Evolutionary conservation across 2,888 invertebrate genomes (phyloP), one percentile per base, ranked within the genome.

Genomic region (Protonemura montana): DNA sequence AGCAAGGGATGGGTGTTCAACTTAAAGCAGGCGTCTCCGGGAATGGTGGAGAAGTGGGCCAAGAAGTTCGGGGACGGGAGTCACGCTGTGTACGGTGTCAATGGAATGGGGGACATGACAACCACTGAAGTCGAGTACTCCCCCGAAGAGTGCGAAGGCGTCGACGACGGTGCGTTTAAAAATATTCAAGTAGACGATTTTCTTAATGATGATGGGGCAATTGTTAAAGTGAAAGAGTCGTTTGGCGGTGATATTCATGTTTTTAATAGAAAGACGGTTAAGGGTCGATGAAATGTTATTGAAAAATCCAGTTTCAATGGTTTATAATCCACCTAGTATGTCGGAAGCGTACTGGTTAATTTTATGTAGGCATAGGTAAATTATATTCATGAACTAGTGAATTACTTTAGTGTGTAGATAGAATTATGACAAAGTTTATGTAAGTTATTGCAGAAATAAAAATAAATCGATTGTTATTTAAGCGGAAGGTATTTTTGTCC

Each of bases 1-100:
- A 87, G 87, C 87, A 21, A 90, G 16, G 91, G 91, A n/a, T 88
- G 84, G 84, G 76, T 84, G 0, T 76, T 76, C 76, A 59, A 76
- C 27, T 3, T 42, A 76, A 84, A 76, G n/a, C 59, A 84, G 21
- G 84, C 84, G 26, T 27, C 84, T 27, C 59, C 42, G 76, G 16
- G 21, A 0, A 42, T 84, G 84, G 28, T 84, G 76, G 26, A 27
- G 5, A 42, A 25, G n/a, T 84, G 84, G 84, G 59, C 76, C 0
- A 21, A 89, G 82, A 90, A 89, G 77, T 90, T 90, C 87, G 91
- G 91, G 76, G 91, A 91, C 86, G 91, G 90, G 7, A 90, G 89
- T 0, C 88, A 88, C 81, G 86, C 87, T 5, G 80, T 86, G 29
- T 86, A 86, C 81, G 84, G 84, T 29, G 59, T 26, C 21, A 26